Percentiles rank a stretch among this genome's conserved stretches.
Conservation (phyloP, 2,888 invertebrate species). For the Erebia aethiops region DNA sequence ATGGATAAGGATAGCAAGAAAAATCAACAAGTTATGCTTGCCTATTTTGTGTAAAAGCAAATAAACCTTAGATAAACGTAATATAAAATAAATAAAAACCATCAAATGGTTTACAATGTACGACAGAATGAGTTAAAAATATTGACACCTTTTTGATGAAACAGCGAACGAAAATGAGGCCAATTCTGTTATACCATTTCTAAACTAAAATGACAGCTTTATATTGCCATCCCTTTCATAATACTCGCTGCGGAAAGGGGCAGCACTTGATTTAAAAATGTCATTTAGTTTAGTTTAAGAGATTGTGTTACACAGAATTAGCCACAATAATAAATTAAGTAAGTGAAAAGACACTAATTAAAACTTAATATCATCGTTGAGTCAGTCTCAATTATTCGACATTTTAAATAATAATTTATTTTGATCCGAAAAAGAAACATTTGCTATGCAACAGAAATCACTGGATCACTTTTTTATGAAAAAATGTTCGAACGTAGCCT, state of each 20-base stretch:
- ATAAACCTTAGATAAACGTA: background rate
- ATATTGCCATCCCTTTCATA: too few relatives aligned
- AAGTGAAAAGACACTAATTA: background rate
- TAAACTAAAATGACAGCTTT: too few relatives aligned
- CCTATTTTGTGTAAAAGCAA: background rate
- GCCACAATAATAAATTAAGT: slow-evolving; percentile 4
- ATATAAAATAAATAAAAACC: background rate
- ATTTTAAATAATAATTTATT: background rate
- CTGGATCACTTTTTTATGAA: background rate
- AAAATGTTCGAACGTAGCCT: too few relatives aligned
- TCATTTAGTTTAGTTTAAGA: too few relatives aligned
- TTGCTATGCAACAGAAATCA: background rate
- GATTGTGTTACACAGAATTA: too few relatives aligned
- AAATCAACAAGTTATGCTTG: too few relatives aligned
- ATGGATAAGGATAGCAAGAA: background rate
- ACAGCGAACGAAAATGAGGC: too few relatives aligned
- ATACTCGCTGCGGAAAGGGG: too few relatives aligned
- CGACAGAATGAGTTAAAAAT: background rate
- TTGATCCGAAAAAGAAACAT: background rate
- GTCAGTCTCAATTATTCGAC: slow-evolving; percentile 11
- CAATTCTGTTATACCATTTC: too few relatives aligned
- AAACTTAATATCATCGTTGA: background rate
- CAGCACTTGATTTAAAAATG: background rate
- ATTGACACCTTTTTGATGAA: background rate
- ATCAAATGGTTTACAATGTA: slow-evolving; percentile 1